These are phyloP conservation scores for Otocyon megalotis DNA, from an alignment of 2,113 vertebrate species.

Conservation along the genomic window DNA sequence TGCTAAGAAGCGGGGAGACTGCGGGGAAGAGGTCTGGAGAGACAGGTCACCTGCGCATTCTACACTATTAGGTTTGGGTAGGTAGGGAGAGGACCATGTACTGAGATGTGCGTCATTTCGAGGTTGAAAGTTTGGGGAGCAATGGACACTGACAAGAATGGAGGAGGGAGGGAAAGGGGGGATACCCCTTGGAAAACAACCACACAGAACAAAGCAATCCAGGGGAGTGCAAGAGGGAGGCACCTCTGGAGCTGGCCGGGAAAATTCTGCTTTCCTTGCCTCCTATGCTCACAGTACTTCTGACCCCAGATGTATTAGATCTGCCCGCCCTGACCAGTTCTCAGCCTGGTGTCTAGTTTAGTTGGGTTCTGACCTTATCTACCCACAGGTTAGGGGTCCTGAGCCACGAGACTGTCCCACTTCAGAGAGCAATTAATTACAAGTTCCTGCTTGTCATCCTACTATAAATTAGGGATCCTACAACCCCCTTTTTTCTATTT, in stretches of 20 bases:
- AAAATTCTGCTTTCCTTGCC: not conserved
- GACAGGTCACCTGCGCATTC: rapidly evolving
- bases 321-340: not conserved
- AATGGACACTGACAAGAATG: not conserved
- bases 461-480: not conserved
- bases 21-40: not conserved
- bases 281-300: not conserved
- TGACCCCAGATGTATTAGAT: not conserved
- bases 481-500: not conserved
- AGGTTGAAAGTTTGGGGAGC: not conserved
- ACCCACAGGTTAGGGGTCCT: not conserved
- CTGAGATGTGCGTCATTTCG: not conserved
- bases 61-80: not conserved
- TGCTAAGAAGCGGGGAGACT: not conserved
- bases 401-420: not conserved
- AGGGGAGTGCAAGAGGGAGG: not conserved
- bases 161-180: not conserved
- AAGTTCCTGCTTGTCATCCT: not conserved
- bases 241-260: not conserved
- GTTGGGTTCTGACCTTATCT: not conserved
- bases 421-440: not conserved
- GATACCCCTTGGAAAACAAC: not conserved
- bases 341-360: not conserved
- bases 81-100: not conserved
- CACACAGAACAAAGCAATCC: not conserved